phyloP scores from a whole-genome alignment of 2,797 vertebrate genomes.

The Gobio occitaniae region DNA sequence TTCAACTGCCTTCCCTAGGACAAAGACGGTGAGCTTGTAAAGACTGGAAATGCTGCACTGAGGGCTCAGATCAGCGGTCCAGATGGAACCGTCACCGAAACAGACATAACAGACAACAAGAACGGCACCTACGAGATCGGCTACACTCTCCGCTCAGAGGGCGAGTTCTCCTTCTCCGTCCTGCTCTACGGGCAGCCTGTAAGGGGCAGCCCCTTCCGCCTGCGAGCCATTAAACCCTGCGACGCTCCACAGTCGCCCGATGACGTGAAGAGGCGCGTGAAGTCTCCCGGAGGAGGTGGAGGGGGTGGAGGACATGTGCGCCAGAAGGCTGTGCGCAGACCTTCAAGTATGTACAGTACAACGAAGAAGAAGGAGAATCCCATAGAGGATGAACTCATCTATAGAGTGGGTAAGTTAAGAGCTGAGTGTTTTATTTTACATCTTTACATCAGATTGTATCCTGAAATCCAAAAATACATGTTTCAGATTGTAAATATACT shows the following conservation, averaged over 20 bases:
- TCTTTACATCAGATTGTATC: neutral
- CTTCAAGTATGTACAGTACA: conserved; percentile 96
- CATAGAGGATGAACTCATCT: conserved; percentile 96
- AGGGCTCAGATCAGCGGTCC: conserved; percentile 82
- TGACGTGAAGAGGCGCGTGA: conserved; percentile 92
- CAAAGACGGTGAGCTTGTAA: conserved; percentile 87
- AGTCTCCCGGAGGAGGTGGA: conserved; percentile 89
- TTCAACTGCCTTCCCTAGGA: conserved; percentile 36
- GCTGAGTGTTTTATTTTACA: too few relatives aligned
- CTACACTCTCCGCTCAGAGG: conserved; percentile 86
- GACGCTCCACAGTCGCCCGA: conserved; percentile 90
- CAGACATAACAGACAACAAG: conserved; percentile 92
- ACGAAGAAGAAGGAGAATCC: conserved; percentile 97
- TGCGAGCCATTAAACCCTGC: conserved; percentile 83
- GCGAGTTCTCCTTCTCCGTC: conserved; percentile 86
- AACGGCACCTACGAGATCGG: conserved; percentile 94
- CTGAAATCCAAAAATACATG: neutral
- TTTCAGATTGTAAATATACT: neutral
- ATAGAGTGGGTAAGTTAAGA: conserved; percentile 89
- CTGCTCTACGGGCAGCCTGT: conserved; percentile 88
- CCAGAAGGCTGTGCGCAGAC: conserved; percentile 92
- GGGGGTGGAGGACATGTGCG: conserved; percentile 86
- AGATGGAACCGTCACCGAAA: conserved; percentile 76
- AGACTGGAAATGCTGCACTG: conserved; percentile 88
- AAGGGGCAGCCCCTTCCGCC: conserved; percentile 88